Conservation (phyloP, 2,797 vertebrate genomes). For the Gouania willdenowi region DNA sequence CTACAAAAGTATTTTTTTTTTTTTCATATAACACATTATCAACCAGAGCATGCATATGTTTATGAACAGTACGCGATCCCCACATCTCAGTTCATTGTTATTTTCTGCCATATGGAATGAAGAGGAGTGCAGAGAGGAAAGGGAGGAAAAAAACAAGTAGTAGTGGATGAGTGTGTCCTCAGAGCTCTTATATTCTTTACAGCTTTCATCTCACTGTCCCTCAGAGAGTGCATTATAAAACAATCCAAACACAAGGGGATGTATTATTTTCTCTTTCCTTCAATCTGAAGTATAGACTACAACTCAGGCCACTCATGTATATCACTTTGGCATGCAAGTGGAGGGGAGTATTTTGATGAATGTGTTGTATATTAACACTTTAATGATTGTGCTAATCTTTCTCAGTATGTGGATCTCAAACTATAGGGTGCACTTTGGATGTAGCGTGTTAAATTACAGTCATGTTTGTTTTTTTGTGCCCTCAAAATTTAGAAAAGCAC, state of each 20-base stretch:
- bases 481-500: not conserved
- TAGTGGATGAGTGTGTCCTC: slow-evolving; percentile 34
- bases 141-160: slow-evolving; percentile 18
- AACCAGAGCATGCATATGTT: slow-evolving; percentile 28
- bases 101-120: slow-evolving; percentile 32
- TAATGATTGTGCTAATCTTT: no score
- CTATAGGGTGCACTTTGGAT: no score
- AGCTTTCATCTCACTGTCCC: slow-evolving; percentile 58
- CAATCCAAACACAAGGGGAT: slow-evolving; percentile 45
- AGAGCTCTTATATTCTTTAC: slow-evolving; percentile 43
- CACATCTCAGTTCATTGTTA: slow-evolving; percentile 32
- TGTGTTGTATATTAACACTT: no score
- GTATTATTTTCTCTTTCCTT: slow-evolving; percentile 52
- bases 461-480: no score
- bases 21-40: slow-evolving; percentile 3
- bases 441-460: no score
- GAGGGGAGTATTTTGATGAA: no score
- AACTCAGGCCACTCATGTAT: no score
- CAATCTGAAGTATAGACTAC: no score
- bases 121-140: slow-evolving; percentile 34
- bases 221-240: slow-evolving; percentile 58
- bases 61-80: slow-evolving; percentile 44
- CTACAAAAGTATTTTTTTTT: not conserved
- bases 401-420: slow-evolving; percentile 13
- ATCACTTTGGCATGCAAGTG: no score